Evolutionary conservation across 2,888 invertebrate genomes (phyloP).

Genomic region (Plebejus melissa): DNA sequence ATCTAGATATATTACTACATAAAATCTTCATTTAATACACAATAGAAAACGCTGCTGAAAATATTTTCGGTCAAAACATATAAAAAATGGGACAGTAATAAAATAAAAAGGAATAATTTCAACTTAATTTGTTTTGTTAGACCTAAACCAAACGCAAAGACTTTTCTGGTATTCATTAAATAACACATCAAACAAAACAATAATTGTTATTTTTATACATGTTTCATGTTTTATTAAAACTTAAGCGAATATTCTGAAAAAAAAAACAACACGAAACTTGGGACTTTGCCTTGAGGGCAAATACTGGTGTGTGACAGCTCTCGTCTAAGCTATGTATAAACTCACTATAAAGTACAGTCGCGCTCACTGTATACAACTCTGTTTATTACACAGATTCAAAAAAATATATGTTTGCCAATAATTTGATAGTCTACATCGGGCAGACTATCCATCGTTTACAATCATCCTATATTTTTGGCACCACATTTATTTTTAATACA

Average conservation of each 20-base stretch:
- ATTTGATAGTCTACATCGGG: no score
- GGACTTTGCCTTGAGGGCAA: not conserved
- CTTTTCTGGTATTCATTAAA: not conserved
- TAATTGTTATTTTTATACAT: not conserved
- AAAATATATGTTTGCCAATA: no score
- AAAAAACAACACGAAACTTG: not conserved
- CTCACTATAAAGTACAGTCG: not conserved
- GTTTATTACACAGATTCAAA: no score
- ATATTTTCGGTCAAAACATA: no score
- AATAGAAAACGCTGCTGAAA: no score
- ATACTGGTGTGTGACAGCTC: not conserved
- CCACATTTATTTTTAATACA: no score
- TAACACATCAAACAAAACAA: not conserved
- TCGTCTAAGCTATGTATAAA: not conserved
- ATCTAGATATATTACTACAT: no score
- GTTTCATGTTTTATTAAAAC: not conserved
- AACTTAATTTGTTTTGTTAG: not conserved
- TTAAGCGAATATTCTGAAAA: not conserved
- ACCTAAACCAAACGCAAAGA: not conserved
- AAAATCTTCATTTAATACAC: no score
- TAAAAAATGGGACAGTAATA: no score
- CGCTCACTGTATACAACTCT: not conserved
- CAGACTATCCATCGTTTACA: no score
- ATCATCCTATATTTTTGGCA: no score
- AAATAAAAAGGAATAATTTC: no score